Conservation (phyloP, 2,113 vertebrate species). For the Nesoenas mayeri region DNA sequence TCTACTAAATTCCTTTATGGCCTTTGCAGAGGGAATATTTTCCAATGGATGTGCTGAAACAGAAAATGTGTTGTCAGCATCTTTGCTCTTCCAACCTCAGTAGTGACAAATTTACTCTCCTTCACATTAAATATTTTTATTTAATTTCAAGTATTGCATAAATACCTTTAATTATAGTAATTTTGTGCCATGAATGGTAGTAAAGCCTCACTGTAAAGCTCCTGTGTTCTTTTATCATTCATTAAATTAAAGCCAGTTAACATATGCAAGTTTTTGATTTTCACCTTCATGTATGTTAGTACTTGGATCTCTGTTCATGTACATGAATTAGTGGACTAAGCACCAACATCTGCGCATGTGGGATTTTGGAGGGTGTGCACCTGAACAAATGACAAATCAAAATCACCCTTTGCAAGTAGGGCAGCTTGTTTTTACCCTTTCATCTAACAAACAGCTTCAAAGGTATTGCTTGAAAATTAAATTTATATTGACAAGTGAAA, state of each 20-base stretch:
- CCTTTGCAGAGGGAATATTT: constrained; percentile 15
- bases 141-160: constrained; percentile 30
- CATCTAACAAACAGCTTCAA: neutral
- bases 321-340: neutral
- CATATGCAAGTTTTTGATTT: neutral
- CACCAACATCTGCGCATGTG: neutral
- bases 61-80: neutral
- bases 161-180: constrained; percentile 50
- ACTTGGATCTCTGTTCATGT: neutral
- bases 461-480: constrained; percentile 51
- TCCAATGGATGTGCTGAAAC: neutral
- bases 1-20: neutral
- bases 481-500: constrained; percentile 52
- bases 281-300: neutral
- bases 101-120: constrained; percentile 32
- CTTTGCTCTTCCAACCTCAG: constrained; percentile 1
- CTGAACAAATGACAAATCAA: neutral
- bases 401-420: neutral
- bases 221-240: constrained; percentile 29
- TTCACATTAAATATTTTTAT: constrained; percentile 8
- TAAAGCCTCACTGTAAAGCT: constrained; percentile 20
- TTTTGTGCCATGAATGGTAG: neutral
- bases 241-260: constrained; percentile 36
- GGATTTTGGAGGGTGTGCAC: neutral
- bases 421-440: neutral